Conservation (phyloP, 1,140 invertebrate genomes). For the Galleria mellonella region DNA sequence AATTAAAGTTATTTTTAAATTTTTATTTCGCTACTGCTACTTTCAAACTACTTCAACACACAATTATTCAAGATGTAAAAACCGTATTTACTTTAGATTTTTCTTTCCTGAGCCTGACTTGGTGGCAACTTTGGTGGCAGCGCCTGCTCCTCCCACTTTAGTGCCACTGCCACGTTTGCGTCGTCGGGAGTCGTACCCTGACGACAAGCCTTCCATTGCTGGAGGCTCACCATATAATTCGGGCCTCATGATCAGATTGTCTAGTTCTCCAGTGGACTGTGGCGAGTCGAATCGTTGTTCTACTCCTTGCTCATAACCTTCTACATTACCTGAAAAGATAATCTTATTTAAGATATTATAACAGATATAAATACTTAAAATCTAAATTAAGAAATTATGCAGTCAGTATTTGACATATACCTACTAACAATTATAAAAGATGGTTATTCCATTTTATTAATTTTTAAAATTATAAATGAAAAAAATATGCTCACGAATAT, state of each 20-base stretch:
- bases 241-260: constrained; percentile 68
- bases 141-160: constrained; percentile 60
- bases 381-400: too few species aligned
- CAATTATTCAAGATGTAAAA: too few species aligned
- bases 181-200: constrained; percentile 46
- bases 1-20: too few species aligned
- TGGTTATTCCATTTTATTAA: too few species aligned
- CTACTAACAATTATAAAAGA: too few species aligned
- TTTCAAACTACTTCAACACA: too few species aligned
- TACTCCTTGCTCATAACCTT: constrained; percentile 55
- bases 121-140: constrained; percentile 63
- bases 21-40: too few species aligned
- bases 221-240: constrained; percentile 70
- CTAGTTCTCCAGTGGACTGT: constrained; percentile 54
- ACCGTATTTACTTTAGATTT: constrained; percentile 50
- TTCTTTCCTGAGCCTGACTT: constrained; percentile 64
- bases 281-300: constrained; percentile 53
- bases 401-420: too few species aligned
- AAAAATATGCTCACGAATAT: too few species aligned
- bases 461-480: too few species aligned
- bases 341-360: neutral
- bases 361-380: too few species aligned
- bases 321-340: constrained; percentile 46
- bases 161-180: constrained; percentile 61
- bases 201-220: constrained; percentile 54